Evolutionary conservation across 1,140 invertebrate species (phyloP).

Genomic region (Trichonephila inaurata): DNA sequence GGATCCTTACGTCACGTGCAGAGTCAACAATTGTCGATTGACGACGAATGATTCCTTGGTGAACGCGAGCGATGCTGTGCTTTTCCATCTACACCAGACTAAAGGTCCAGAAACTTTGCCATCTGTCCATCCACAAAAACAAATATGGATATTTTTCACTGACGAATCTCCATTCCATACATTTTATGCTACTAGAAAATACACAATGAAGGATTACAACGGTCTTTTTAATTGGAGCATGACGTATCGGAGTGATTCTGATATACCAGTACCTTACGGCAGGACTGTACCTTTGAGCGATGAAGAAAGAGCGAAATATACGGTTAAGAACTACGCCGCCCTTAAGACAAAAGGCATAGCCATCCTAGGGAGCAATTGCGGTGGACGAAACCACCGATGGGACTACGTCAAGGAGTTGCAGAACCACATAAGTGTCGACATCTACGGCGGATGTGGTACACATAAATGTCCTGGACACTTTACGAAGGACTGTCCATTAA

Average conservation of each 20-base stretch:
- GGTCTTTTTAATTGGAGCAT: conserved; percentile 88
- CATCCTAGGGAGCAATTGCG: conserved; percentile 86
- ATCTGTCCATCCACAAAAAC: conserved; percentile 28
- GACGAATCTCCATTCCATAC: conserved; percentile 77
- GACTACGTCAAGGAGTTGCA: conserved; percentile 80
- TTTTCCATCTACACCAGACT: conserved; percentile 84
- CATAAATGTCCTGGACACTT: conserved; percentile 76
- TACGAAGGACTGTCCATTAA: conserved; percentile 70
- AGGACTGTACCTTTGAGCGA: conserved; percentile 35
- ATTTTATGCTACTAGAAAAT: conserved; percentile 80
- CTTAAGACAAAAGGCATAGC: conserved; percentile 81
- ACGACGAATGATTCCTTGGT: conserved; percentile 81
- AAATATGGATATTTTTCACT: conserved; percentile 78
- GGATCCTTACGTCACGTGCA: conserved; percentile 83
- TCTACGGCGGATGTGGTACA: conserved; percentile 77
- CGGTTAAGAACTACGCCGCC: conserved; percentile 81
- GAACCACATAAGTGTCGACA: conserved; percentile 72
- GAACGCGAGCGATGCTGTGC: conserved; percentile 82
- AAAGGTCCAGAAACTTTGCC: conserved; percentile 77
- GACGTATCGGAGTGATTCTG: conserved; percentile 86
- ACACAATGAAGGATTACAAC: conserved; percentile 82
- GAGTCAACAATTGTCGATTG: conserved; percentile 83
- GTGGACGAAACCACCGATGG: conserved; percentile 83
- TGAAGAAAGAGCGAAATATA: neutral
- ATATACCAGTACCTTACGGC: conserved; percentile 87